Evolutionary conservation across 2,797 vertebrate genomes (phyloP).

Genomic region (Acipenser transmontanus): DNA sequence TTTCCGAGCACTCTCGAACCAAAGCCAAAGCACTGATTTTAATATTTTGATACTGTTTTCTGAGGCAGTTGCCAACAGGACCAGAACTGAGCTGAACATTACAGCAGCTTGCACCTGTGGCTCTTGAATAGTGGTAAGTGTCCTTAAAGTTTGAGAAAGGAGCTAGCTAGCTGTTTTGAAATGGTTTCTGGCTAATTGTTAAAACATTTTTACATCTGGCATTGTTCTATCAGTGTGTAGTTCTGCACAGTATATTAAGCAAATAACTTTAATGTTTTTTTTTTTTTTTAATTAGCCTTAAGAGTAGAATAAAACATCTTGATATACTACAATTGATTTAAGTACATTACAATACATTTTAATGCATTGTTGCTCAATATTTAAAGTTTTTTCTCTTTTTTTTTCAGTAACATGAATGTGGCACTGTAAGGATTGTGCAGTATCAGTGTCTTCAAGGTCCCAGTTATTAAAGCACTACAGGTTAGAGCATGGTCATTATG

Average conservation of each 20-base stretch:
- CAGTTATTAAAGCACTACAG: slow-evolving; percentile 9
- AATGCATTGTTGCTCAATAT: background rate
- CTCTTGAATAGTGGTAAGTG: background rate
- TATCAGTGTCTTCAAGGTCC: background rate
- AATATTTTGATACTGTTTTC: background rate
- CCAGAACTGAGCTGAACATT: background rate
- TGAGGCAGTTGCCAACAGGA: background rate
- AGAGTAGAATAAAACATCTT: too few relatives aligned
- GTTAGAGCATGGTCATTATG: slow-evolving; percentile 11
- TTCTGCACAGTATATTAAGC: background rate
- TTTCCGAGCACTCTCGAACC: too few relatives aligned
- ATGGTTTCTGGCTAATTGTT: background rate
- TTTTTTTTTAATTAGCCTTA: too few relatives aligned
- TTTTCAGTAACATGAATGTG: slow-evolving; percentile 13
- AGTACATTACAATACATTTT: too few relatives aligned
- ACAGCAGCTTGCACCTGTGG: background rate
- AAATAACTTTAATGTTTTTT: background rate
- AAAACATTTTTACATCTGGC: background rate
- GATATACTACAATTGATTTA: too few relatives aligned
- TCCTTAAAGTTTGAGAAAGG: background rate
- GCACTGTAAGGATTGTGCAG: slow-evolving; percentile 13
- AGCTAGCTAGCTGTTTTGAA: background rate
- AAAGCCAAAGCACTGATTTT: too few relatives aligned
- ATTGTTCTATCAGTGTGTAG: too few relatives aligned
- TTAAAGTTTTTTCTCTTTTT: background rate